These are phyloP conservation scores for Cydia fagiglandana DNA, from an alignment of 1,140 invertebrate species.

Conservation along the genomic window DNA sequence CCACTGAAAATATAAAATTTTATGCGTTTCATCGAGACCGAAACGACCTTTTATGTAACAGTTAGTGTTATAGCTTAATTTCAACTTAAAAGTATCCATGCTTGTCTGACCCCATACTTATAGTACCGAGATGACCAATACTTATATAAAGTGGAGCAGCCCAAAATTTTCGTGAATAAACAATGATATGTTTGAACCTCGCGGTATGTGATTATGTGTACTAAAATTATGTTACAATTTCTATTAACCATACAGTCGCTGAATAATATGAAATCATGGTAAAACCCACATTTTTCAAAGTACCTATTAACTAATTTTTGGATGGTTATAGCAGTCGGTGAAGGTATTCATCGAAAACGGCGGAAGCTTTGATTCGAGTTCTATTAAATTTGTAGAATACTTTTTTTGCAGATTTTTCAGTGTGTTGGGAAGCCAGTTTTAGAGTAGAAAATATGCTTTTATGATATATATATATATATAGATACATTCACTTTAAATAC, in stretches of 20 bases:
- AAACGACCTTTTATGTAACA: slow-evolving; percentile 61
- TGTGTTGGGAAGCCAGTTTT: too few species aligned
- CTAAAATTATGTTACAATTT: slow-evolving; percentile 24
- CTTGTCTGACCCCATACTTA: slow-evolving; percentile 37
- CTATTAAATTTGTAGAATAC: too few species aligned
- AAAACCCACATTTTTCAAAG: not conserved
- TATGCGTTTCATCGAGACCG: slow-evolving; percentile 60
- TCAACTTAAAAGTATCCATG: slow-evolving; percentile 62
- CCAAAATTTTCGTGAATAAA: slow-evolving; percentile 21
- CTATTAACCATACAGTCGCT: slow-evolving; percentile 7
- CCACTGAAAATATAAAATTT: slow-evolving; percentile 72
- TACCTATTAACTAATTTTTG: too few species aligned
- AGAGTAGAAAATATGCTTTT: too few species aligned
- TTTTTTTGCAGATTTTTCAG: too few species aligned
- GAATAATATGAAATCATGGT: not conserved
- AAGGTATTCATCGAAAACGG: too few species aligned
- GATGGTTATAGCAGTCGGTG: too few species aligned
- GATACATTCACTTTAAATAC: too few species aligned
- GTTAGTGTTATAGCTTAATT: slow-evolving; percentile 76
- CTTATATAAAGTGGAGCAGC: slow-evolving; percentile 28
- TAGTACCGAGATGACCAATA: slow-evolving; percentile 23
- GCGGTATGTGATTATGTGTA: slow-evolving; percentile 30
- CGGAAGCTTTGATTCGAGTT: too few species aligned
- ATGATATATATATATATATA: too few species aligned
- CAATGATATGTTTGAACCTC: slow-evolving; percentile 11